Evolutionary conservation across 1,140 invertebrate genomes (phyloP).

Genomic region (Brachionus plicatilis): DNA sequence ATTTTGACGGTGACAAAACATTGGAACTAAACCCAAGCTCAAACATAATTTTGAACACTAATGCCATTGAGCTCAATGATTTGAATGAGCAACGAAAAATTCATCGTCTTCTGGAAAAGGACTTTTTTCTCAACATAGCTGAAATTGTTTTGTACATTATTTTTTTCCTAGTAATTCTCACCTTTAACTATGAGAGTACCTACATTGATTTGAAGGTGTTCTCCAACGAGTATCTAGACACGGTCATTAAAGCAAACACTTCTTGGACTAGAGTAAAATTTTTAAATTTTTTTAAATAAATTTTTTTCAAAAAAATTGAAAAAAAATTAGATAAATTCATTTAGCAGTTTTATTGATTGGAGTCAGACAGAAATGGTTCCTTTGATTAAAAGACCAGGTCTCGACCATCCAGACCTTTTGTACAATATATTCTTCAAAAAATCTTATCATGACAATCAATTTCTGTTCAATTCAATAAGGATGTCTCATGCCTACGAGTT

Average conservation of each 20-base stretch:
- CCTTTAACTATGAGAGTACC: background rate
- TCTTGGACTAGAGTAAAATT: background rate
- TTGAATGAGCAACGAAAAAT: background rate
- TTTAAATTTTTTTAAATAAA: background rate
- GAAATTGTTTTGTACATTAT: slow-evolving; percentile 2
- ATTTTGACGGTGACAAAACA: background rate
- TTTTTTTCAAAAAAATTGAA: too few relatives aligned
- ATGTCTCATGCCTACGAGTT: background rate
- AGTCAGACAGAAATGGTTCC: background rate
- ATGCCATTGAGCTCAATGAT: background rate
- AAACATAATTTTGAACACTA: background rate
- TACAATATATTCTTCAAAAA: background rate
- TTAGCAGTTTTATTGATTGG: background rate
- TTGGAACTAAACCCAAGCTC: background rate
- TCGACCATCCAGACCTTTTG: background rate
- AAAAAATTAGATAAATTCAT: background rate
- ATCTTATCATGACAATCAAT: background rate
- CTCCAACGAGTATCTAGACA: background rate
- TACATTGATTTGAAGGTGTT: slow-evolving; percentile 11
- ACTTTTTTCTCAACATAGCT: background rate
- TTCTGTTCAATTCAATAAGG: background rate
- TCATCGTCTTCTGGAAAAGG: background rate
- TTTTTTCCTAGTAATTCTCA: background rate
- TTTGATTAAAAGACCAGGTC: background rate
- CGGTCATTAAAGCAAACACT: background rate